These are phyloP conservation scores for Rana temporaria DNA, from an alignment of 2,113 vertebrate genomes.

Conservation along the genomic window DNA sequence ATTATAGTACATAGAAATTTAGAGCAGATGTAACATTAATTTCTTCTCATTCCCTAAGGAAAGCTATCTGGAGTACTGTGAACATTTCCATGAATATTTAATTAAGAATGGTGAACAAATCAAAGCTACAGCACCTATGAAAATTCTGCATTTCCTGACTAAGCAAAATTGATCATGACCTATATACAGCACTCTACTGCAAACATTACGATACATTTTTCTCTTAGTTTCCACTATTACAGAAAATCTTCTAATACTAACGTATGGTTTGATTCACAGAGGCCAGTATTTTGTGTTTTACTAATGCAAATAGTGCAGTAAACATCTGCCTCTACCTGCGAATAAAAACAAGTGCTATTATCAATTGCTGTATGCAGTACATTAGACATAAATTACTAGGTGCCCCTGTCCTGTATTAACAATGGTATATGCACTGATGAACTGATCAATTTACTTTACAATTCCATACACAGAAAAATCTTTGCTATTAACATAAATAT, in stretches of 20 bases:
- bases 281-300: too few species aligned
- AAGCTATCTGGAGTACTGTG: conserved; percentile 19
- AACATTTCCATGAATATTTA: conserved; percentile 55
- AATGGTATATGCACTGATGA: too few species aligned
- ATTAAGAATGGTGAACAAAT: conserved; percentile 44
- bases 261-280: too few species aligned
- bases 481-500: too few species aligned
- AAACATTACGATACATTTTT: conserved; percentile 11
- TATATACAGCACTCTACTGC: background rate
- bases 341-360: too few species aligned
- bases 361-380: too few species aligned
- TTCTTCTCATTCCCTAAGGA: conserved; percentile 24
- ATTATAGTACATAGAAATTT: conserved; percentile 36
- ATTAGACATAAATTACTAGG: too few species aligned
- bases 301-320: too few species aligned
- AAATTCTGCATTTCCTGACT: conserved; percentile 34
- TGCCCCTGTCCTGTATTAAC: too few species aligned
- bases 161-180: conserved; percentile 48
- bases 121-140: conserved; percentile 29
- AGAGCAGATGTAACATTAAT: conserved; percentile 49
- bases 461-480: too few species aligned
- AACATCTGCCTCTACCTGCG: too few species aligned
- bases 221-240: background rate
- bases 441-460: too few species aligned
- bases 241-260: background rate